Evolutionary conservation across 1,140 invertebrate genomes (phyloP).

Genomic region (Anoplolepis gracilipes): DNA sequence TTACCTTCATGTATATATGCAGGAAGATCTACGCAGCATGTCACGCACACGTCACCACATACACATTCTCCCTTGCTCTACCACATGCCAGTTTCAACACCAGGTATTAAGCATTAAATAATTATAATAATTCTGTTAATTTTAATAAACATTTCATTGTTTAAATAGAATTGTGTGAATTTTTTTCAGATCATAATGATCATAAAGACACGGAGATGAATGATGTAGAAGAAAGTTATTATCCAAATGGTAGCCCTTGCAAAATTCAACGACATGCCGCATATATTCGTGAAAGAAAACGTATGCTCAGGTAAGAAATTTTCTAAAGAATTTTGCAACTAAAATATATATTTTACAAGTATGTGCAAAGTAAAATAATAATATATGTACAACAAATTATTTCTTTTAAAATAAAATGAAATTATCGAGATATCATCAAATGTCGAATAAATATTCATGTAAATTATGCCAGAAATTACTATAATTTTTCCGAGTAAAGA

Average conservation of each 20-base stretch:
- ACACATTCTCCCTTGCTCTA: constrained; percentile 83
- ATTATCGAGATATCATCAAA: neutral
- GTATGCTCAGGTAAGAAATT: constrained; percentile 96
- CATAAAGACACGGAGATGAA: constrained; percentile 83
- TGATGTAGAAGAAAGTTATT: constrained; percentile 86
- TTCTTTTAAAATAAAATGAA: neutral
- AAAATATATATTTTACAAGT: neutral
- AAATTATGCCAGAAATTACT: neutral
- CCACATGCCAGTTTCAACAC: constrained; percentile 82
- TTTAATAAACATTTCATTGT: neutral
- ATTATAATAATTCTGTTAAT: neutral
- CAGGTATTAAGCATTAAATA: constrained; percentile 75
- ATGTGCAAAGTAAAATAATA: neutral
- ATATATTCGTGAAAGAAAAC: constrained; percentile 96
- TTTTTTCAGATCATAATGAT: constrained; percentile 81
- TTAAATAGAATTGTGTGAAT: constrained; percentile 4
- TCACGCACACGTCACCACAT: constrained; percentile 79
- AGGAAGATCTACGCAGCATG: constrained; percentile 84
- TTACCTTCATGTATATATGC: constrained; percentile 90
- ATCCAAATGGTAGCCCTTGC: constrained; percentile 91
- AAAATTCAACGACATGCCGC: constrained; percentile 95
- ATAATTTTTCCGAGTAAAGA: neutral
- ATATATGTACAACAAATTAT: neutral
- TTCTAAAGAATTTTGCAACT: no score
- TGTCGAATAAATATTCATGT: neutral